A percentile compares a stretch with the other conserved stretches of the same genome.
phyloP scores from a whole-genome alignment of 2,797 vertebrate genomes.

The Myotis myotis region DNA sequence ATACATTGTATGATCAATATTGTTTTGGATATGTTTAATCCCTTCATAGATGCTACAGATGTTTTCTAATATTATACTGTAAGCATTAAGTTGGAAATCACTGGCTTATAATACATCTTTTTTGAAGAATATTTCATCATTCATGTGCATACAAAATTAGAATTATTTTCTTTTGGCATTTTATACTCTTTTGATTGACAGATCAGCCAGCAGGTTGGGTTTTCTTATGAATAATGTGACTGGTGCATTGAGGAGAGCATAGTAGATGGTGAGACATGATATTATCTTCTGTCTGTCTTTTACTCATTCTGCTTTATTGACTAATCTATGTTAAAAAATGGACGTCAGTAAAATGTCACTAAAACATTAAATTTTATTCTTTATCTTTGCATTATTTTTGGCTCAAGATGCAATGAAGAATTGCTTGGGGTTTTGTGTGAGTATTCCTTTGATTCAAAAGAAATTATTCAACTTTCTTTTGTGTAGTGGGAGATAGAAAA shows the following conservation, averaged over 20 bases:
- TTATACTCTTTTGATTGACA: background rate
- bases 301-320: constrained; percentile 6
- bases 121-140: background rate
- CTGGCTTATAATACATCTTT: background rate
- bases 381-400: constrained; percentile 30
- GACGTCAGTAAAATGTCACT: background rate
- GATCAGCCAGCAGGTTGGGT: background rate
- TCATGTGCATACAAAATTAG: background rate
- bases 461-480: constrained; percentile 48
- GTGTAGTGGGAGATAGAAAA: background rate
- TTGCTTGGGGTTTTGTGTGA: constrained; percentile 11
- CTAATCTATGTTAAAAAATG: background rate
- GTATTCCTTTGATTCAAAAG: constrained; percentile 36
- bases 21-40: background rate
- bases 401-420: constrained; percentile 9
- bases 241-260: background rate
- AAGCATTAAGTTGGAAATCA: background rate
- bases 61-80: background rate
- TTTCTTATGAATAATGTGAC: constrained; percentile 3
- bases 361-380: constrained; percentile 24
- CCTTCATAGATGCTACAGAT: background rate
- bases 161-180: background rate
- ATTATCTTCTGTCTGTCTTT: background rate
- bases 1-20: background rate
- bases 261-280: background rate